Evolutionary conservation across 2,797 vertebrate species (phyloP).

Genomic region (Dromococcyx pavoninus): DNA sequence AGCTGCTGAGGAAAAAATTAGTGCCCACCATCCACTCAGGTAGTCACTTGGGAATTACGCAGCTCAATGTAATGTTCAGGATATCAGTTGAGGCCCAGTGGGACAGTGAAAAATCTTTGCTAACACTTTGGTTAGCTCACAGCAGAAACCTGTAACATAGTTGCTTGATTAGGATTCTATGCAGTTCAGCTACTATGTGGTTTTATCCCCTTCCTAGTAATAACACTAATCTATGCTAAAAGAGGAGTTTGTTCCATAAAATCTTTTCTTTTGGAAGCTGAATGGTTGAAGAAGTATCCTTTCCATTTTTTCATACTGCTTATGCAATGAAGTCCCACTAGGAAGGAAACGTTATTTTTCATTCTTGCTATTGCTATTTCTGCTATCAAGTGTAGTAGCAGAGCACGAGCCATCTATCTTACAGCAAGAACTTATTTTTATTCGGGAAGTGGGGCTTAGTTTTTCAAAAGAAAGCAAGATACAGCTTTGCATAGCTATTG

Average conservation of each 20-base stretch:
- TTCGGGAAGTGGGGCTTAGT: background rate
- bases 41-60: background rate
- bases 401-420: background rate
- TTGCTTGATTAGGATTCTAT: background rate
- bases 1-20: background rate
- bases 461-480: slow-evolving; percentile 48
- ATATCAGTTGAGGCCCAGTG: background rate
- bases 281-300: background rate
- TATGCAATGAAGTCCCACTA: background rate
- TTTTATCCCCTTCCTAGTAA: background rate
- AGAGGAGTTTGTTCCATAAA: background rate
- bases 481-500: slow-evolving; percentile 54
- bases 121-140: background rate
- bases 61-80: background rate
- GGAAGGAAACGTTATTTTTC: background rate
- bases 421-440: background rate
- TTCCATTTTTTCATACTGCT: background rate
- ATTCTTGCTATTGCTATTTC: background rate
- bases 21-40: background rate
- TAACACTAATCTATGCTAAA: background rate
- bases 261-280: background rate
- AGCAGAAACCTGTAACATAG: background rate
- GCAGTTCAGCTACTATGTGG: background rate
- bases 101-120: background rate
- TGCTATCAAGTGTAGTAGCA: background rate